Base-by-base conservation (phyloP, 2,113 vertebrate genomes). In the human region DNA sequence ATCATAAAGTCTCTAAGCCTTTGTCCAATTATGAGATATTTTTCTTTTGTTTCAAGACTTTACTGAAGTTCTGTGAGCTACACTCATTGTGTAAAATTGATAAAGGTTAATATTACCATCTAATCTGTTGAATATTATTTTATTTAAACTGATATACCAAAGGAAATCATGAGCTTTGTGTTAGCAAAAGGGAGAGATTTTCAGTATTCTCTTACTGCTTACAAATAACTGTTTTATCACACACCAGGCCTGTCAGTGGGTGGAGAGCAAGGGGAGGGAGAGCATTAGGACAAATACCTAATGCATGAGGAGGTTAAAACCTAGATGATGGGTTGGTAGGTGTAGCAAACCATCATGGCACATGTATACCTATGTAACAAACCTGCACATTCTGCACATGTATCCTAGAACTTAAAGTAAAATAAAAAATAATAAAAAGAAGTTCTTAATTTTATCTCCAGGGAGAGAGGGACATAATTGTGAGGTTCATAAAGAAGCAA, bases 381-480 rank as follows among this genome's bases (percentile, higher is more conserved):
- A 64, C 27, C 27, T 64, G 61, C 61, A 30, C 12, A 30, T 64
- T 30, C 61, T 64, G 27, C 27, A 64, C 1, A 30, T 64, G 12
- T 64, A 64, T 64, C 61, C 27, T 11, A 30, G 61, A 64, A 64
- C 61, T 64, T 64, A 30, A 64, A 64, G 61, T 64, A 30, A 64
- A 64, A 30, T 64, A 64, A 30, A 64, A 59, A 30, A 32, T 64
- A 32, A 64, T 30, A 6, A 30, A 64, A 64, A 64, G 55, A 91
- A 59, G 22, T 88, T 96, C 70, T 93, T 95, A 93, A 92, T 93
- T 95, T 93, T 95, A 80, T 73, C 79, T 96, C 92, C 55, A 96
- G 96, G 80, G 96, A 94, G 40, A 93, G 40, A 92, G 50, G 79
- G 50, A 72, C 57, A 81, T 93, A 93, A 66, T 78, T 88, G 35